Evolutionary conservation across 1,140 invertebrate genomes (phyloP).

Genomic region (Archegozetes longisetosus): DNA sequence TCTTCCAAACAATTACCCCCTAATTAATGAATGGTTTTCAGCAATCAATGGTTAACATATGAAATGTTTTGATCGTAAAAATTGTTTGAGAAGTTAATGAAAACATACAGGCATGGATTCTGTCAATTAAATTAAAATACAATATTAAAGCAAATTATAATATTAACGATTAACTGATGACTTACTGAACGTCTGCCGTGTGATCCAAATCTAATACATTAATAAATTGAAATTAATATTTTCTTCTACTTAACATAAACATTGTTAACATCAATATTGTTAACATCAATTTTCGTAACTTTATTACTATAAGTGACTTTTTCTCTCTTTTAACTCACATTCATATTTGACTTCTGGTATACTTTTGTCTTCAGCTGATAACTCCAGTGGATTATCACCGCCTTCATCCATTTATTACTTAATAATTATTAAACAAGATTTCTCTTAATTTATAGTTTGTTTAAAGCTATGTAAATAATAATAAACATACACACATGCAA

Average conservation of each 20-base stretch:
- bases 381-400: too few species aligned
- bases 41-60: background rate
- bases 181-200: constrained; percentile 93
- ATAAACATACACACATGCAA: too few species aligned
- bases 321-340: too few species aligned
- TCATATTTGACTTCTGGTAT: too few species aligned
- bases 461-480: too few species aligned
- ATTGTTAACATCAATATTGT: background rate
- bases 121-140: constrained; percentile 24
- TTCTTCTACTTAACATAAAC: background rate
- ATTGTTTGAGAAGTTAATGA: background rate
- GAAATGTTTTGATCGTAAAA: background rate
- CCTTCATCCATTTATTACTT: too few species aligned
- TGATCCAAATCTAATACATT: constrained; percentile 77
- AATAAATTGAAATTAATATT: constrained; percentile 15
- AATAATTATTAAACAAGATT: too few species aligned
- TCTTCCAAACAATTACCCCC: constrained; percentile 79
- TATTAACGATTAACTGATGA: constrained; percentile 22
- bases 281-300: background rate
- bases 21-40: constrained; percentile 38
- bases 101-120: constrained; percentile 30
- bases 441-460: too few species aligned
- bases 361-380: too few species aligned
- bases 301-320: too few species aligned
- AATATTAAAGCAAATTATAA: constrained; percentile 1